phyloP scores from a whole-genome alignment of 2,888 invertebrate species.

The Andrena chrysosceles region DNA sequence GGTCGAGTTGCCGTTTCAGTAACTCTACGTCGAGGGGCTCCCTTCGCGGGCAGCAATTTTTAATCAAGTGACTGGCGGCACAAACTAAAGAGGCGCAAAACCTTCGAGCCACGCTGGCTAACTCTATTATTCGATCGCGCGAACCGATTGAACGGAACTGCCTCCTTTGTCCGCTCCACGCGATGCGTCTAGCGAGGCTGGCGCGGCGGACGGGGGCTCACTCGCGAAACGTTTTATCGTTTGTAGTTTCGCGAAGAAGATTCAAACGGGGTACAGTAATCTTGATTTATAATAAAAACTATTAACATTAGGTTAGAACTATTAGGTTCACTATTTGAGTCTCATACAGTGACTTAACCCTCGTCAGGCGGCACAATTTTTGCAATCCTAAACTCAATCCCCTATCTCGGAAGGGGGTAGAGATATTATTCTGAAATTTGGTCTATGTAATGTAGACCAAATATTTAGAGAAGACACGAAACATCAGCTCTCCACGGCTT shows the following conservation, averaged over 20 bases:
- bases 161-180: neutral
- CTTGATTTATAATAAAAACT: neutral
- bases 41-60: slow-evolving; percentile 23
- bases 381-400: no score
- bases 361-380: no score
- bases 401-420: no score
- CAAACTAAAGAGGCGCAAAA: slow-evolving; percentile 25
- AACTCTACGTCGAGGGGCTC: slow-evolving; percentile 10
- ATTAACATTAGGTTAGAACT: neutral
- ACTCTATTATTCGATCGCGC: slow-evolving; percentile 20
- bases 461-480: no score
- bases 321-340: no score
- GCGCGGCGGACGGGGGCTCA: neutral
- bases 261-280: neutral
- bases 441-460: no score
- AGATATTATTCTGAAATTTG: no score
- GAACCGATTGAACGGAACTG: slow-evolving; percentile 17
- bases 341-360: no score
- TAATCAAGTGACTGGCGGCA: slow-evolving; percentile 31
- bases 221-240: slow-evolving; percentile 12
- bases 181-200: neutral
- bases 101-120: neutral
- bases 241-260: neutral
- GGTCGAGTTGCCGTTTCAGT: slow-evolving; percentile 38
- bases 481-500: no score